These are phyloP conservation scores for Lutjanus erythropterus DNA, from an alignment of 2,113 vertebrate genomes.

Conservation along the genomic window DNA sequence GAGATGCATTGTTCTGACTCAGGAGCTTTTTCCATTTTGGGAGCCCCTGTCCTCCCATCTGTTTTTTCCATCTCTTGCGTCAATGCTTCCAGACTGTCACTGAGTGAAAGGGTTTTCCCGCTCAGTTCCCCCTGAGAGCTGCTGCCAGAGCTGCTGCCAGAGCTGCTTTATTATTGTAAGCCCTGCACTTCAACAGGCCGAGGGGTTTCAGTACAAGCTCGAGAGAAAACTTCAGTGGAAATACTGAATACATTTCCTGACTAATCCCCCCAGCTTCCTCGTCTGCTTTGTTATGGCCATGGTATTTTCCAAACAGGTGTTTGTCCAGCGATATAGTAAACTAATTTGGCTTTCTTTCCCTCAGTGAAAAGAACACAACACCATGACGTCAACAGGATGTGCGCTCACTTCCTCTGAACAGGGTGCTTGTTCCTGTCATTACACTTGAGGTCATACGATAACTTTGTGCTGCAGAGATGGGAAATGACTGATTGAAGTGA, in stretches of 20 bases:
- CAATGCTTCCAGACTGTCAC: slow-evolving; percentile 57
- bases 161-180: slow-evolving; percentile 35
- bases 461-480: slow-evolving; percentile 21
- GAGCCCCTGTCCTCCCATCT: slow-evolving; percentile 61
- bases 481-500: slow-evolving; percentile 17
- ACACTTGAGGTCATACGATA: slow-evolving; percentile 43
- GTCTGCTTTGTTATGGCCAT: slow-evolving; percentile 42
- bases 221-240: slow-evolving; percentile 55
- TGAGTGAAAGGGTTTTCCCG: slow-evolving; percentile 78
- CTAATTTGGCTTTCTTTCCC: slow-evolving; percentile 33
- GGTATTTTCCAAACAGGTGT: slow-evolving; percentile 53
- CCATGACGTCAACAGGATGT: slow-evolving; percentile 72
- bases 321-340: slow-evolving; percentile 29
- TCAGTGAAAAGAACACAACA: slow-evolving; percentile 25
- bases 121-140: slow-evolving; percentile 54
- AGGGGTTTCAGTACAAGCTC: slow-evolving; percentile 2
- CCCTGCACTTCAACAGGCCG: slow-evolving; percentile 34
- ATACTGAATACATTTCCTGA: slow-evolving; percentile 54
- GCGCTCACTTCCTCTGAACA: slow-evolving; percentile 64
- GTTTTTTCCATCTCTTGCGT: slow-evolving; percentile 61
- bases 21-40: slow-evolving; percentile 69
- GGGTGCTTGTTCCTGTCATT: slow-evolving; percentile 64
- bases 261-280: slow-evolving; percentile 34
- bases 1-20: slow-evolving; percentile 51
- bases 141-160: slow-evolving; percentile 62